Percentiles rank a stretch among this genome's conserved stretches.
phyloP scores from a whole-genome alignment of 37 sponge, comb jelly and placozoan species.

The Petrosia ficiformis region DNA sequence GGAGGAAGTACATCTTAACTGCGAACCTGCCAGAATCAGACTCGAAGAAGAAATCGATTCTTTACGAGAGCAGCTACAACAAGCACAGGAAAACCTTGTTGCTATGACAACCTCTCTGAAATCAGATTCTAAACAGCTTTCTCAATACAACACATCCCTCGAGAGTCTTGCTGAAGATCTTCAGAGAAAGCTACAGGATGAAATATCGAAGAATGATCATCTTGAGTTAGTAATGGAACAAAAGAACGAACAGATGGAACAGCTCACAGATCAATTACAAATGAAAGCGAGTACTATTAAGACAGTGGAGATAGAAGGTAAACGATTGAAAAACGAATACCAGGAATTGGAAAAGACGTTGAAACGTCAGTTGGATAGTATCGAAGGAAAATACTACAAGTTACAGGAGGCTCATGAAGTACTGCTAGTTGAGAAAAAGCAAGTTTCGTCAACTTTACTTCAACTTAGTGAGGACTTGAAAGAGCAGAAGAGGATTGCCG shows the following conservation, averaged over 20 bases:
- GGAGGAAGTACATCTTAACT: slow-evolving; percentile 35
- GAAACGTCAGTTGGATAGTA: not conserved
- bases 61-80: slow-evolving; percentile 2
- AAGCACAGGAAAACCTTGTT: not conserved
- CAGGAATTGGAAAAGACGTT: not conserved
- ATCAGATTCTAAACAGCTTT: slow-evolving; percentile 10
- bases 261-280: not conserved
- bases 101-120: slow-evolving; percentile 7
- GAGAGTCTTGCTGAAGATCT: slow-evolving; percentile 23
- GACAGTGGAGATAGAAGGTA: not conserved
- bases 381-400: not conserved
- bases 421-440: not conserved
- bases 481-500: slow-evolving; percentile 5
- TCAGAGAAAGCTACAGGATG: slow-evolving; percentile 16
- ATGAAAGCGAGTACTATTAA: not conserved
- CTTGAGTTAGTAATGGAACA: not conserved
- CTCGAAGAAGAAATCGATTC: slow-evolving; percentile 16
- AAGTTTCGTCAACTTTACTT: not conserved
- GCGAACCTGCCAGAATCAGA: not conserved
- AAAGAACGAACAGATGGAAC: not conserved
- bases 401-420: not conserved
- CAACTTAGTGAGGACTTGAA: slow-evolving; percentile 6
- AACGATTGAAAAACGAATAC: not conserved
- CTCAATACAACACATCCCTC: slow-evolving; percentile 16
- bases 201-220: slow-evolving; percentile 12